phyloP scores from a whole-genome alignment of 2,888 invertebrate genomes.

The Mimas tiliae region DNA sequence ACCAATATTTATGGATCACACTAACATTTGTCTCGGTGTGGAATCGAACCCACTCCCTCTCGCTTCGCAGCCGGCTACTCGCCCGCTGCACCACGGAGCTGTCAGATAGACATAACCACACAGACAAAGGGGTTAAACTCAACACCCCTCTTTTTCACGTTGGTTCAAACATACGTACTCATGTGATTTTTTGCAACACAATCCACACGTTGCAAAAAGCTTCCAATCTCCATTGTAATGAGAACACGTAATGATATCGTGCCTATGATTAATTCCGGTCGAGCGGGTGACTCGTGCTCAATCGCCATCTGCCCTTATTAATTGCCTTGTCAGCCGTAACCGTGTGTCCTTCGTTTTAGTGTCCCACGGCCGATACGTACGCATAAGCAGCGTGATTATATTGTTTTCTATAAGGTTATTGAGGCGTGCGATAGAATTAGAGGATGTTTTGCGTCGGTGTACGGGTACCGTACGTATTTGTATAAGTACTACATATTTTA shows the following conservation, averaged over 20 bases:
- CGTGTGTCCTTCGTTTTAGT: conserved; percentile 71
- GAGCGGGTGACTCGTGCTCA: conserved; percentile 80
- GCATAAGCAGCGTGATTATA: conserved; percentile 47
- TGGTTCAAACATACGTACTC: neutral
- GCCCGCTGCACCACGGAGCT: no score
- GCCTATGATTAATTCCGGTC: conserved; percentile 81
- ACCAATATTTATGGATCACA: no score
- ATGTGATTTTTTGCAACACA: neutral
- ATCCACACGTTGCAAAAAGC: conserved; percentile 29
- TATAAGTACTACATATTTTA: neutral
- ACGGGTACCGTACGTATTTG: neutral
- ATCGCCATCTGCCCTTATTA: conserved; percentile 84
- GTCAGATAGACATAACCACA: no score
- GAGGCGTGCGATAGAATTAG: neutral
- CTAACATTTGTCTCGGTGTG: no score
- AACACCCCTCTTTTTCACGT: no score
- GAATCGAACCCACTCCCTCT: no score
- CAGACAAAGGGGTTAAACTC: no score
- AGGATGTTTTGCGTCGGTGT: neutral
- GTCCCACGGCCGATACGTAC: conserved; percentile 50
- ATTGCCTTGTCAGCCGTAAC: conserved; percentile 82
- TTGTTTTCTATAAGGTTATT: conserved; percentile 31
- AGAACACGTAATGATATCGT: conserved; percentile 59
- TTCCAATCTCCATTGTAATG: conserved; percentile 37
- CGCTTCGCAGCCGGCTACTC: no score